phyloP scores from a whole-genome alignment of 2,797 vertebrate genomes.

The Hyperoplus immaculatus region DNA sequence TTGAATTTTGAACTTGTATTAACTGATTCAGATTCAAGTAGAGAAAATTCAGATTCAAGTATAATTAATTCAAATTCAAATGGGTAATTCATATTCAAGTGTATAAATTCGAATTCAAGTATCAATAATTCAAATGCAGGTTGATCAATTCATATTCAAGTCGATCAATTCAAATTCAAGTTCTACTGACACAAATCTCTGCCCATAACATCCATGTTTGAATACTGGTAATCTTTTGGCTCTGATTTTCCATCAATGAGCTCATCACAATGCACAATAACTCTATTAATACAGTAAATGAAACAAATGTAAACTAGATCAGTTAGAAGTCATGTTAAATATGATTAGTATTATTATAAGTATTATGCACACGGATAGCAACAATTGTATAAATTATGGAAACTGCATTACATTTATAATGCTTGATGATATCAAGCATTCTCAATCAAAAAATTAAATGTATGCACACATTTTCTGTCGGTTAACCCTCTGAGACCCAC shows the following conservation, averaged over 20 bases:
- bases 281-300: not conserved
- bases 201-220: not conserved
- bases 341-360: not conserved
- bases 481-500: too few relatives aligned
- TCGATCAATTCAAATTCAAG: too few relatives aligned
- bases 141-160: too few relatives aligned
- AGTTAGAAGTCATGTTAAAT: not conserved
- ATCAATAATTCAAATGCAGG: too few relatives aligned
- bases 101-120: too few relatives aligned
- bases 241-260: not conserved
- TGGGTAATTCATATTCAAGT: too few relatives aligned
- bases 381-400: not conserved
- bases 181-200: too few relatives aligned
- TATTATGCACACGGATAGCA: not conserved
- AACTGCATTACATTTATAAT: not conserved
- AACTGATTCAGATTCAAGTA: too few relatives aligned
- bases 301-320: not conserved
- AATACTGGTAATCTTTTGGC: not conserved
- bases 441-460: not conserved
- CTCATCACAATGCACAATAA: not conserved
- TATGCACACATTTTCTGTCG: not conserved
- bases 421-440: not conserved
- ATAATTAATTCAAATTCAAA: too few relatives aligned
- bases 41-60: too few relatives aligned
- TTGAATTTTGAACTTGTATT: too few relatives aligned